Conservation (phyloP, 2,797 vertebrate genomes). For the Orientallactaga sibirica region DNA sequence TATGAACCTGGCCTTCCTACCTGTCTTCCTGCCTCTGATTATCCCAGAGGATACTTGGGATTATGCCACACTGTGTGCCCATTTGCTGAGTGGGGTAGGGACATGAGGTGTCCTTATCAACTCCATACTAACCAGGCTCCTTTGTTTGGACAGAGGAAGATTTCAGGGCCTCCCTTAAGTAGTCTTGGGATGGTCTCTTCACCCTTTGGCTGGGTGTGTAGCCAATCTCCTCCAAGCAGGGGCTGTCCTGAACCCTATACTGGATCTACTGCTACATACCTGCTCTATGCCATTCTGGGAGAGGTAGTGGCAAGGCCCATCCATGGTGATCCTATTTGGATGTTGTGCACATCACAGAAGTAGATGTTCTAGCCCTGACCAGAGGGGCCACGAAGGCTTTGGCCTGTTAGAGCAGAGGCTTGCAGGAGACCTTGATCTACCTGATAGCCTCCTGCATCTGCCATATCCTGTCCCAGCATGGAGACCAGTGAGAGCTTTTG, state of each 20-base stretch:
- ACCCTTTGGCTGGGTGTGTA: neutral
- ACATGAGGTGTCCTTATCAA: too few species aligned
- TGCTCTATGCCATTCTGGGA: neutral
- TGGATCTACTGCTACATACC: neutral
- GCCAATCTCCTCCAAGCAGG: neutral
- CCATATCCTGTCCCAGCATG: neutral
- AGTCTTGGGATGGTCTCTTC: neutral
- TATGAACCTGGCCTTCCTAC: neutral
- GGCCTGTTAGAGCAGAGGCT: neutral
- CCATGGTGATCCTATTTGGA: neutral
- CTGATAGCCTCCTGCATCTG: too few species aligned
- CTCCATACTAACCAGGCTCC: rapidly evolving
- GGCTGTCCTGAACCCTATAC: neutral
- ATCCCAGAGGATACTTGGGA: neutral
- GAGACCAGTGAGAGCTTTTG: too few species aligned
- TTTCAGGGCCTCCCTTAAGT: neutral
- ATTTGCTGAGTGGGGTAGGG: neutral
- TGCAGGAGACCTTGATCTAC: neutral
- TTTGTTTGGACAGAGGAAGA: neutral
- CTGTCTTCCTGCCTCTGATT: neutral
- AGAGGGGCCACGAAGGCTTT: too few species aligned
- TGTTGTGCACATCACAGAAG: neutral
- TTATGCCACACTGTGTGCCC: neutral
- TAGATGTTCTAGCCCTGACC: neutral
- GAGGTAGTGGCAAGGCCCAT: neutral